Percentiles rank a stretch among this genome's conserved stretches.
Conservation (phyloP, 2,888 invertebrate genomes). For the Pseudanteris insignis region DNA sequence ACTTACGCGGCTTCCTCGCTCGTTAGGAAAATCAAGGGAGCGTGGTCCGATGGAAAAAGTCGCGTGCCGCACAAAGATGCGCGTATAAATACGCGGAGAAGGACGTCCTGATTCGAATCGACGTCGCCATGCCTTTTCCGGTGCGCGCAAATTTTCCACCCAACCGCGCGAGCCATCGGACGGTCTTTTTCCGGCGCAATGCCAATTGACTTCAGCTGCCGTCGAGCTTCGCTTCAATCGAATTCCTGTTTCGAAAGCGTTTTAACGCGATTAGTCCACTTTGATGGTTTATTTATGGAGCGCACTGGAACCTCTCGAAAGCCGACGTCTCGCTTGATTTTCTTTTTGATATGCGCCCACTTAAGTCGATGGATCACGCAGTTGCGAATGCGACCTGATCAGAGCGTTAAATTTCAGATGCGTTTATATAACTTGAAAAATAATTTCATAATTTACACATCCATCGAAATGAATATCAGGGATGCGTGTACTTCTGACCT, state of each 20-base stretch:
- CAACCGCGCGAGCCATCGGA: constrained; percentile 10
- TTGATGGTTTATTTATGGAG: constrained; percentile 31
- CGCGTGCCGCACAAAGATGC: constrained; percentile 5
- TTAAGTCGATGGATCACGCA: too few species aligned
- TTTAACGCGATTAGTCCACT: constrained; percentile 37
- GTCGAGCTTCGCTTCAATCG: constrained; percentile 17
- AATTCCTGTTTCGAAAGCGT: constrained; percentile 30
- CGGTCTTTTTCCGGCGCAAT: constrained; percentile 10
- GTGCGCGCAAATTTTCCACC: constrained; percentile 26
- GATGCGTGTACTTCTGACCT: too few species aligned
- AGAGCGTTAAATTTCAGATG: too few species aligned
- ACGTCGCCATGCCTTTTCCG: constrained; percentile 25
- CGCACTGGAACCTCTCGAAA: constrained; percentile 18
- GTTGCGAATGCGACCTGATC: too few species aligned
- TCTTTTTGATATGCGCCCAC: constrained; percentile 17
- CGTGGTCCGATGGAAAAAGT: constrained; percentile 23
- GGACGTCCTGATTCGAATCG: constrained; percentile 40
- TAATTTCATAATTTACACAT: too few species aligned
- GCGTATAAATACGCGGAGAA: constrained; percentile 28
- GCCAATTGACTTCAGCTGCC: constrained; percentile 32
- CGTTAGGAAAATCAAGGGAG: constrained; percentile 28
- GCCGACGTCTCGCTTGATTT: constrained; percentile 9
- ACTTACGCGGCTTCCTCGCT: constrained; percentile 24
- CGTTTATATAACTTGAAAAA: too few species aligned
- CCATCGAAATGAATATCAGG: too few species aligned